Base-by-base conservation (phyloP, 2,888 invertebrate species). In the Ligdia adustata region DNA sequence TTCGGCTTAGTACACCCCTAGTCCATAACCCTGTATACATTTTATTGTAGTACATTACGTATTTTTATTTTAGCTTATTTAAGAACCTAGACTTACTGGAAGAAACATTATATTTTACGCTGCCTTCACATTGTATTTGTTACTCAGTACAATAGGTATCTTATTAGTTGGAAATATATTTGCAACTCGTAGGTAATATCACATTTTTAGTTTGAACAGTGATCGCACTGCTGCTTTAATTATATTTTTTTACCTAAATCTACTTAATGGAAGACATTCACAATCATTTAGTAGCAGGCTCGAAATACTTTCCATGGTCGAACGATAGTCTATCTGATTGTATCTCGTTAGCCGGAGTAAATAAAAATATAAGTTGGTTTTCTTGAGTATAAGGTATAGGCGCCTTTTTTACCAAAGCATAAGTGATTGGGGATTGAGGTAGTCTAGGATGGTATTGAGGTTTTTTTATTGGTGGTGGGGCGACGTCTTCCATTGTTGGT, bases 291-390 rank as follows among this genome's bases (percentile, higher is more conserved):
- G 16, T 64, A 16, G 70, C 70, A 1, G 85, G 83, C 53, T 69
- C 56, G 53, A 87, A 87, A 62, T 76, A 83, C 42, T 79, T 72
- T 16, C 79, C 81, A n/a, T 55, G 54, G 1, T 55, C 54, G 39
- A 76, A 69, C 9, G 43, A 44, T 0, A 48, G 11, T 15, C 48
- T 62, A 27, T 69, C 59, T 3, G 62, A 42, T 12, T 62, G 43
- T 13, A 77, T 60, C 45, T 73, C 68, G 44, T 76, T 80, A 24
- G 66, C 72, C 1, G 86, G 82, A 4, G 72, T 79, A 41, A 85
- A 85, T 49, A 77, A 81, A 27, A 34, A 11, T 12, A 29, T 24
- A 15, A 35, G 60, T 44, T 5, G 50, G 9, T 22, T 55, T 40
- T 12, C 65, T 58, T 24, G 60, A 43, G 33, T 57, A 45, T 28